Conservation (phyloP, 2,113 vertebrate species). For the Tauraco erythrolophus region DNA sequence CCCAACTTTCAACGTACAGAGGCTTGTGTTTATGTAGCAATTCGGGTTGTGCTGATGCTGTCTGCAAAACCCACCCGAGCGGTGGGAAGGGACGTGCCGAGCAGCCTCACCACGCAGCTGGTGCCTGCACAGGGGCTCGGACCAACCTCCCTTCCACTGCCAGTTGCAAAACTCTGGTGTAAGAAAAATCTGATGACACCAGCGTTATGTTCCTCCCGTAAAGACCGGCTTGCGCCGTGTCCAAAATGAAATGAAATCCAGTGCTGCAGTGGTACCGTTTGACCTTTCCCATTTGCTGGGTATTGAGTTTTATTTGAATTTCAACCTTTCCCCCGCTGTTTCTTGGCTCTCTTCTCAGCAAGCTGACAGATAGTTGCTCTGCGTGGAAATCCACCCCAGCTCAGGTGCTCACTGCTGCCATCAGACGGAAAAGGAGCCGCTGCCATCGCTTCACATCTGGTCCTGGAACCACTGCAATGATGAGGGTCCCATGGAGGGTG, state of each 20-base stretch:
- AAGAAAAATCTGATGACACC: neutral
- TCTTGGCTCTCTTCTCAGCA: neutral
- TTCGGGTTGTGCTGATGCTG: fast-evolving
- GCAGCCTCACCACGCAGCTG: neutral
- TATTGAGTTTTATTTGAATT: neutral
- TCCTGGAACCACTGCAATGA: neutral
- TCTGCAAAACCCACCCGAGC: neutral
- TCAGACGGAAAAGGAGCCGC: neutral
- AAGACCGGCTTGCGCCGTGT: neutral
- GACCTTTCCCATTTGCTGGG: neutral
- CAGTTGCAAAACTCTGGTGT: neutral
- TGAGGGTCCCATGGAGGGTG: neutral
- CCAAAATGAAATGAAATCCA: neutral
- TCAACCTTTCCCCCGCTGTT: neutral
- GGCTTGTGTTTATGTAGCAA: neutral
- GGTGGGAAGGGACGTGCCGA: neutral
- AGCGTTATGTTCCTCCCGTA: neutral
- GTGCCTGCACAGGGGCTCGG: neutral
- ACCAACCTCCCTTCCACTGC: neutral
- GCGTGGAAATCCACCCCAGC: neutral
- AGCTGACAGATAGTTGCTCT: neutral
- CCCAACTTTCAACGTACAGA: neutral
- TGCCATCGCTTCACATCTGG: neutral
- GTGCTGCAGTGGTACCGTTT: neutral
- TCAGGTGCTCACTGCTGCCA: neutral